These are phyloP conservation scores for Myotis brandtii DNA, from an alignment of 2,113 vertebrate species.

Conservation along the genomic window DNA sequence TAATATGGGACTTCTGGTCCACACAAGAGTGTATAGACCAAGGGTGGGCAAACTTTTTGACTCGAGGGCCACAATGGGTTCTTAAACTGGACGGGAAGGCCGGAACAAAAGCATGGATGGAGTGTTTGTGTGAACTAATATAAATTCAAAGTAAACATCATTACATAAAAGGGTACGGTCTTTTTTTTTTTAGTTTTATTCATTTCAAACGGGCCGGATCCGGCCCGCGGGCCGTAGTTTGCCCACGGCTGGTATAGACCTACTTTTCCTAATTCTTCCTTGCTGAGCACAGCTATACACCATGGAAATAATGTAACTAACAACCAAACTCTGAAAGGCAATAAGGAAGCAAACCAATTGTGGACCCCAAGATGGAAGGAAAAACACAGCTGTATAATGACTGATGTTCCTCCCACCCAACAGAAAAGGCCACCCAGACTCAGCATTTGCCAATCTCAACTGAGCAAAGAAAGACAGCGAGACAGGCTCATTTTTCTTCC, in stretches of 20 bases:
- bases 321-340: neutral
- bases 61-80: too few relatives aligned
- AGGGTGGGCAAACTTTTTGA: too few relatives aligned
- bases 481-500: neutral
- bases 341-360: neutral
- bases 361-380: neutral
- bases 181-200: too few relatives aligned
- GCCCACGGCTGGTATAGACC: too few relatives aligned
- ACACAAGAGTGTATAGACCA: neutral
- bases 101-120: too few relatives aligned
- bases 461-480: neutral
- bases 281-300: neutral
- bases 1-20: neutral
- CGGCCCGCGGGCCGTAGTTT: too few relatives aligned
- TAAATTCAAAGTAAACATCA: too few relatives aligned
- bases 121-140: too few relatives aligned
- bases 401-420: neutral
- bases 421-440: neutral
- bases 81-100: too few relatives aligned
- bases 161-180: too few relatives aligned
- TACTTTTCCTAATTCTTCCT: neutral
- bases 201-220: too few relatives aligned
- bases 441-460: neutral
- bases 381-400: neutral
- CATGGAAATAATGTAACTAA: neutral